These are phyloP conservation scores for Orcinus orca DNA, from an alignment of 2,113 vertebrate species.

Conservation along the genomic window DNA sequence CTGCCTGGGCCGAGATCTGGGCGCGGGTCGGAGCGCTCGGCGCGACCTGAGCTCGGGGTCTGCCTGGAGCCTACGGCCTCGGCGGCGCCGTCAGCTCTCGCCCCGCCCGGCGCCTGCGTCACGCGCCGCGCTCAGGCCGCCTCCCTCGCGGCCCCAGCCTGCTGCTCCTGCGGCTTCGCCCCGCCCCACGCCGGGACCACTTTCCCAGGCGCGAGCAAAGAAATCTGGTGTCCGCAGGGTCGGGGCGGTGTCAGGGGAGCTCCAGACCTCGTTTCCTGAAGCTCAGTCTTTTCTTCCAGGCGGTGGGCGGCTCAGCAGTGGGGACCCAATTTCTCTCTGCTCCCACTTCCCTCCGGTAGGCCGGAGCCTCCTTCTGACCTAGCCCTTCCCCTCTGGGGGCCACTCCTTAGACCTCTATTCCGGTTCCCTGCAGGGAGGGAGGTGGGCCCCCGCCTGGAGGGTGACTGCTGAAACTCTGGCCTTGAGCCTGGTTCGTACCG, in stretches of 20 bases:
- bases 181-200: accelerated
- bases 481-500: no score
- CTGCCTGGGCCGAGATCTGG: neutral
- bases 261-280: neutral
- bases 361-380: neutral
- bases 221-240: accelerated
- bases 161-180: accelerated
- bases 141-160: no score
- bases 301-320: neutral
- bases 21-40: neutral
- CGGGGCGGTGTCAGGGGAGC: neutral
- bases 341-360: neutral
- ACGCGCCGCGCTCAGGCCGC: neutral
- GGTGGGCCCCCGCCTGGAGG: neutral
- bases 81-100: neutral
- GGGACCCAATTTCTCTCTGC: neutral
- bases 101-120: neutral
- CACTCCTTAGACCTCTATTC: neutral
- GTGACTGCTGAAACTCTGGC: no score
- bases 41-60: neutral
- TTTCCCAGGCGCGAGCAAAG: accelerated
- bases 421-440: no score
- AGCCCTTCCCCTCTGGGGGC: neutral
- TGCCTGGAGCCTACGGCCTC: neutral
- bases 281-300: neutral